Conservation (phyloP, 2,888 invertebrate species). For the Drosophila seclusa region DNA sequence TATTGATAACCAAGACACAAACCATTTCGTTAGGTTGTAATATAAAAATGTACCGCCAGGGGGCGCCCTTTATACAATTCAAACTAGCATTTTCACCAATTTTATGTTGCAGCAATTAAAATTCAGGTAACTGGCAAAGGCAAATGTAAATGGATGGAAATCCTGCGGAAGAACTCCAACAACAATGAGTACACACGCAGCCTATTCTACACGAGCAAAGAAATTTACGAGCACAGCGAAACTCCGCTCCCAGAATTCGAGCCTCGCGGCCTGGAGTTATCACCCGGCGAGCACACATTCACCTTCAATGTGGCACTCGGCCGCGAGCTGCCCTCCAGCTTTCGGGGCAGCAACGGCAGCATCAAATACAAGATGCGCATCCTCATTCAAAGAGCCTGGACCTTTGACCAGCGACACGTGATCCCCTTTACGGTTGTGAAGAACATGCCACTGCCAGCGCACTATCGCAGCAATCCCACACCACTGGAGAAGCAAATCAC, state of each 20-base stretch:
- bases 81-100: constrained; percentile 8
- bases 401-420: constrained; percentile 83
- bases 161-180: constrained; percentile 81
- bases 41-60: background rate
- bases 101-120: constrained; percentile 78
- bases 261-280: constrained; percentile 82
- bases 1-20: background rate
- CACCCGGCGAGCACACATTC: constrained; percentile 82
- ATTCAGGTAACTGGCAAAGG: constrained; percentile 84
- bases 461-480: constrained; percentile 70
- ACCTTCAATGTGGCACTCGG: constrained; percentile 80
- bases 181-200: constrained; percentile 82
- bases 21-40: background rate
- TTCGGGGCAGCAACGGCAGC: constrained; percentile 83
- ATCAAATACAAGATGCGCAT: constrained; percentile 84
- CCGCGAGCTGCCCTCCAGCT: constrained; percentile 82
- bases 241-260: constrained; percentile 82
- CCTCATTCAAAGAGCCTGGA: constrained; percentile 84
- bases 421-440: constrained; percentile 83
- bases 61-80: background rate
- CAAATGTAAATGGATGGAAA: constrained; percentile 85
- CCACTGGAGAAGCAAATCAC: constrained; percentile 81
- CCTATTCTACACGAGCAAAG: constrained; percentile 83
- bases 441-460: constrained; percentile 73
- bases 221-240: constrained; percentile 82